A percentile compares a stretch with the other conserved stretches of the same genome.
Evolutionary conservation across 2,888 invertebrate genomes (phyloP).

Genomic region (Sphinx pinastri): DNA sequence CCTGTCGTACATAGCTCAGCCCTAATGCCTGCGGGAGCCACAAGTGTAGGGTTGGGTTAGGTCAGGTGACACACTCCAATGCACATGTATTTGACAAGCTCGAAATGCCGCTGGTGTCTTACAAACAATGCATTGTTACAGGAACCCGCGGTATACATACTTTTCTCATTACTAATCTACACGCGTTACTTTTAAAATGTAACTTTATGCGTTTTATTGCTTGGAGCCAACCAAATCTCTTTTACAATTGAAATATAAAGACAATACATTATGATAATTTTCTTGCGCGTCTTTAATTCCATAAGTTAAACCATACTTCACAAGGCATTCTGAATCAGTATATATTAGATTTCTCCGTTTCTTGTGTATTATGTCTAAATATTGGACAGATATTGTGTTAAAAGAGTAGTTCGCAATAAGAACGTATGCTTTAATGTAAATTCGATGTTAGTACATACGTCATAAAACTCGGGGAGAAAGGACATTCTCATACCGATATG

Average conservation of each 20-base stretch:
- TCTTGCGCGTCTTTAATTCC: background rate
- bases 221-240: background rate
- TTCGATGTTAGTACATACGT: no score
- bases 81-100: constrained; percentile 57
- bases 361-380: no score
- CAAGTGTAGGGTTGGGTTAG: constrained; percentile 80
- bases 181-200: background rate
- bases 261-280: background rate
- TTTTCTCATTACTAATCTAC: background rate
- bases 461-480: no score
- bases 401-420: no score
- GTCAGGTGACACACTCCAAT: constrained; percentile 76
- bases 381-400: no score
- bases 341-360: no score
- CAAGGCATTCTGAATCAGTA: no score
- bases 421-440: no score
- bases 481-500: no score
- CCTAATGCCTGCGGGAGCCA: constrained; percentile 58
- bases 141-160: constrained; percentile 2
- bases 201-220: background rate
- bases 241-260: no score
- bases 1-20: constrained; percentile 51
- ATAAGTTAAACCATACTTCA: no score
- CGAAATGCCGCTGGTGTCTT: constrained; percentile 27
- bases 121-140: constrained; percentile 26